These are phyloP conservation scores for Cosmia trapezina DNA, from an alignment of 2,888 invertebrate genomes.

Conservation along the genomic window DNA sequence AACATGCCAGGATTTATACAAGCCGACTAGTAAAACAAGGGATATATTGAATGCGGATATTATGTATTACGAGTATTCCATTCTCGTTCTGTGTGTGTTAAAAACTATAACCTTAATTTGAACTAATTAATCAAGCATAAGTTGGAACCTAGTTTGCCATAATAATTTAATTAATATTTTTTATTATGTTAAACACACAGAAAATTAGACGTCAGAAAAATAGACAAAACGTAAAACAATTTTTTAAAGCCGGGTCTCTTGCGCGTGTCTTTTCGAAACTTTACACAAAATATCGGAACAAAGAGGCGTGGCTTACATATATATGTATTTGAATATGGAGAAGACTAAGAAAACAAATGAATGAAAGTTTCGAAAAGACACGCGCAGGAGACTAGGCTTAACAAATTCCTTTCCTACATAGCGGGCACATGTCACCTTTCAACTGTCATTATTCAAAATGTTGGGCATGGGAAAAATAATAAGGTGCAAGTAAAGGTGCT, in stretches of 20 bases:
- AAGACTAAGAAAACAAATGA: too few species aligned
- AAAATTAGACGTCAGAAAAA: neutral
- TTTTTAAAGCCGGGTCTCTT: neutral
- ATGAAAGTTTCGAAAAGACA: too few species aligned
- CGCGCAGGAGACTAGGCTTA: too few species aligned
- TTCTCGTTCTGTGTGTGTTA: neutral
- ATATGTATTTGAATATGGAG: too few species aligned
- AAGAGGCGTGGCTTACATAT: too few species aligned
- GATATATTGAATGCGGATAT: neutral
- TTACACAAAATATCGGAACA: too few species aligned
- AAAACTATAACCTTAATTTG: neutral
- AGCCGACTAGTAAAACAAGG: constrained; percentile 1
- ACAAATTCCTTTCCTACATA: neutral
- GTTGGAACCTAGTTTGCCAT: neutral
- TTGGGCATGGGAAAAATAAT: neutral
- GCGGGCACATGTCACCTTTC: neutral
- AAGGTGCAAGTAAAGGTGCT: neutral
- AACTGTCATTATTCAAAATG: neutral
- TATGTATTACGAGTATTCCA: too few species aligned
- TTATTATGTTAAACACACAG: neutral
- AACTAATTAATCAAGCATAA: neutral
- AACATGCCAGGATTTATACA: constrained; percentile 35
- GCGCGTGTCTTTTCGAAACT: too few species aligned
- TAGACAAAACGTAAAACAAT: neutral
- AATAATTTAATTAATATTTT: neutral